Base-by-base conservation (phyloP, 23 tunicate genomes). In the Halocynthia aurantium region DNA sequence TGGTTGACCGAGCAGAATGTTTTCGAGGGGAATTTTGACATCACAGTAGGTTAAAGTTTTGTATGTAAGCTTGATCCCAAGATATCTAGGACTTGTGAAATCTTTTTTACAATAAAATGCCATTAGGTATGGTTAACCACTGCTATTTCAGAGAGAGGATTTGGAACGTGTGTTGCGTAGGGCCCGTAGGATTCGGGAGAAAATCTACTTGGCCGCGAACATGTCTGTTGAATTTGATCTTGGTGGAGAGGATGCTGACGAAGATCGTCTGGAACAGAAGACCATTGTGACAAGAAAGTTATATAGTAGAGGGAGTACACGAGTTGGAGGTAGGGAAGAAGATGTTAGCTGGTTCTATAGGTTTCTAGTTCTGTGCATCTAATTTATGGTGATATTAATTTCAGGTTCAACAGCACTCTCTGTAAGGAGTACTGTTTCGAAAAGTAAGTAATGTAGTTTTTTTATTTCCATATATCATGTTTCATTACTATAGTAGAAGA, bases 1-100 rank as follows among this genome's bases (percentile, higher is more conserved):
- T 90, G 97, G 97, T 66, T 70, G 62, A 70, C 76, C 55, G 97
- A 85, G 31, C 97, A 90, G 77, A 81, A 90, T 65, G 79, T 83
- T 13, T 62, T 69, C 61, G 77, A 81, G 50, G 97, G 89, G 71
- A 85, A 90, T 73, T 90, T 90, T 85, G 97, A 90, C 62, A 88
- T 88, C 7, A 51, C 79, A 80, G 94, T 83, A 73, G 55, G 62
- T 73, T 8, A 8, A 11, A 51, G 11, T 10, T 20, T 13, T 57
- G 44, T 31, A 31, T 4, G 2, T 31, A 31, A 31, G 44, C 44
- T n/a, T 31, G 44, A 31, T 31, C 44, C 44, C 44, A 31, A 31
- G 4, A 31, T 31, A 31, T 31, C 44, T 31, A 4, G 44, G 44
- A 31, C 1, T 31, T 31, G 44, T 31, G 4, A 31, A 31, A 31